A percentile compares a stretch with the other conserved stretches of the same genome.
Conservation (phyloP, 2,888 invertebrate species). For the Melipona beecheii region DNA sequence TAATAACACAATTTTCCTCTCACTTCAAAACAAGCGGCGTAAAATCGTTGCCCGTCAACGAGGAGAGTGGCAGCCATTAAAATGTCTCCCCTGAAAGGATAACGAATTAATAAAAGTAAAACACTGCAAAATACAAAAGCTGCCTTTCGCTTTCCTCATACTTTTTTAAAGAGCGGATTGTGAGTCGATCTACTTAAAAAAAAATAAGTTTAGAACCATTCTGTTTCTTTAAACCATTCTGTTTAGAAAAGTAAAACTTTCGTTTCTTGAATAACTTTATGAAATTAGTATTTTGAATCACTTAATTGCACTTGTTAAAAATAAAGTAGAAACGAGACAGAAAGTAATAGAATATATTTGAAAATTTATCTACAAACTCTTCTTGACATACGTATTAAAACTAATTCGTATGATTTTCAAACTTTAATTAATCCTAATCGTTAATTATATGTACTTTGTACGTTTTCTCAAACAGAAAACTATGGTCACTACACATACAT, state of each 20-base stretch:
- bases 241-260: neutral
- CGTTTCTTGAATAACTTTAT: neutral
- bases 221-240: neutral
- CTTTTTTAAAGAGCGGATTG: neutral
- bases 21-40: slow-evolving; percentile 23
- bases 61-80: slow-evolving; percentile 18
- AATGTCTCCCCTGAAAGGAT: slow-evolving; percentile 17
- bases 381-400: neutral
- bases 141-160: too few relatives aligned
- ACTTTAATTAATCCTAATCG: neutral
- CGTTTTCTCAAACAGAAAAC: neutral
- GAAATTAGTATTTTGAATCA: neutral
- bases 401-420: neutral
- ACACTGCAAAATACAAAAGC: slow-evolving; percentile 15
- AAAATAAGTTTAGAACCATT: too few relatives aligned
- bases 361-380: neutral
- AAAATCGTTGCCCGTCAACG: slow-evolving; percentile 30
- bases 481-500: neutral
- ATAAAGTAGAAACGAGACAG: neutral
- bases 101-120: slow-evolving; percentile 30
- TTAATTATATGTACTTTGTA: neutral
- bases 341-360: too few relatives aligned
- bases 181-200: neutral
- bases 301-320: neutral
- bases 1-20: slow-evolving; percentile 42